Evolutionary conservation across 2,113 vertebrate species (phyloP).

Genomic region (Girardinichthys multiradiatus): DNA sequence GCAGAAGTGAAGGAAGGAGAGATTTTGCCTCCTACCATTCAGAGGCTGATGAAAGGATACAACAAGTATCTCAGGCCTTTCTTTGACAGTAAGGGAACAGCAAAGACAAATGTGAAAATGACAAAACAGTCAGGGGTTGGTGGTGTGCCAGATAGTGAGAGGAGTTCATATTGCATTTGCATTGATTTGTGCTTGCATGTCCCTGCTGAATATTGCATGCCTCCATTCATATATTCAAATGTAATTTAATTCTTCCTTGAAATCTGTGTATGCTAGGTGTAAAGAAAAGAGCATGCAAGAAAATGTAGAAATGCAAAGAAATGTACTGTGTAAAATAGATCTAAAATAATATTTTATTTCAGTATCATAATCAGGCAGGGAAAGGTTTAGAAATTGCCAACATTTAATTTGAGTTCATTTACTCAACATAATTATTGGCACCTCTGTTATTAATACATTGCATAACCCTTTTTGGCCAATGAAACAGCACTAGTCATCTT

Average conservation of each 20-base stretch:
- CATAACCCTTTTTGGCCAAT: neutral
- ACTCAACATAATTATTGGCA: neutral
- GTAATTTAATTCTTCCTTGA: slow-evolving; percentile 15
- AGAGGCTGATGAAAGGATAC: slow-evolving; percentile 92
- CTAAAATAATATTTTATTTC: neutral
- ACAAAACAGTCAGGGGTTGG: slow-evolving; percentile 38
- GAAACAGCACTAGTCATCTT: neutral
- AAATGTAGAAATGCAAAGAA: neutral
- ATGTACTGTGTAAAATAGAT: neutral
- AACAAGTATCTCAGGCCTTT: slow-evolving; percentile 93
- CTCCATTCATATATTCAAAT: slow-evolving; percentile 35
- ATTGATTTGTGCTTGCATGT: slow-evolving; percentile 9
- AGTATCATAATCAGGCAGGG: neutral
- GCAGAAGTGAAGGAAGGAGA: slow-evolving; percentile 85
- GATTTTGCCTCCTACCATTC: slow-evolving; percentile 89
- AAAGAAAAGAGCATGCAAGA: neutral
- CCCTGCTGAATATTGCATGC: slow-evolving; percentile 14
- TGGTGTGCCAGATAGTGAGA: slow-evolving; percentile 16
- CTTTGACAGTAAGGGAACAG: slow-evolving; percentile 87
- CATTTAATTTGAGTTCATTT: neutral
- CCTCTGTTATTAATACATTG: neutral
- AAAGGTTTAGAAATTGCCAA: neutral
- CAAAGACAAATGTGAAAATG: slow-evolving; percentile 44
- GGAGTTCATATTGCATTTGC: slow-evolving; percentile 6
- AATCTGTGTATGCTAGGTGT: neutral